A percentile compares a stretch with the other conserved stretches of the same genome.
Evolutionary conservation across 2,888 invertebrate species (phyloP).

Genomic region (Dryadula phaetusa): DNA sequence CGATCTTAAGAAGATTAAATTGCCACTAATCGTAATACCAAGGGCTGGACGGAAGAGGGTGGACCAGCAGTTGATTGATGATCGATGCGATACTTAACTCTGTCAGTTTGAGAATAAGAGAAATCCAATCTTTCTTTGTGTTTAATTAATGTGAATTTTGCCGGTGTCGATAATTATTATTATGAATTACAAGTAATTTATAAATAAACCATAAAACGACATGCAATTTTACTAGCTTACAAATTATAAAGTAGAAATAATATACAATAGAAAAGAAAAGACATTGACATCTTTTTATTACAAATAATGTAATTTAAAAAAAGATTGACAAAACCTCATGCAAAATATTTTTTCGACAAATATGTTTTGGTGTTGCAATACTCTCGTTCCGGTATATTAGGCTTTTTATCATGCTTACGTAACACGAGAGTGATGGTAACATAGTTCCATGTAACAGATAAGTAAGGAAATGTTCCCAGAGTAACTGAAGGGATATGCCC

Average conservation of each 20-base stretch:
- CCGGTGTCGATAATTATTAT: background rate
- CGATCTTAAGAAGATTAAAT: conserved; percentile 45
- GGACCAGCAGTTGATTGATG: conserved; percentile 45
- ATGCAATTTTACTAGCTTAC: background rate
- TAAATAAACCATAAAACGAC: background rate
- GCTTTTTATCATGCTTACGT: background rate
- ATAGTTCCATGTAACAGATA: conserved; percentile 18
- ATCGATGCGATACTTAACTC: conserved; percentile 39
- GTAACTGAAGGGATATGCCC: background rate
- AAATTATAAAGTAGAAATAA: background rate
- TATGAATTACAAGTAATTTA: background rate
- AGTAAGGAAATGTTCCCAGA: conserved; percentile 9
- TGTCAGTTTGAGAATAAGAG: conserved; percentile 20
- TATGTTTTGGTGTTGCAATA: background rate
- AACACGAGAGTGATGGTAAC: background rate
- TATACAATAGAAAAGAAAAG: background rate
- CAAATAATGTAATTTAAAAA: too few species aligned
- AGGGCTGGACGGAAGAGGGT: conserved; percentile 37
- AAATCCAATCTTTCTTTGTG: conserved; percentile 17
- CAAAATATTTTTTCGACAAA: background rate
- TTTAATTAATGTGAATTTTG: conserved; percentile 2
- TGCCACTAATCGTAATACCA: conserved; percentile 43
- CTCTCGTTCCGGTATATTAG: background rate
- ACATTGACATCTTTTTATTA: too few species aligned
- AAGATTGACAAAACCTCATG: too few species aligned